phyloP scores from a whole-genome alignment of 2,888 invertebrate species.

The Lacanobia oleracea region DNA sequence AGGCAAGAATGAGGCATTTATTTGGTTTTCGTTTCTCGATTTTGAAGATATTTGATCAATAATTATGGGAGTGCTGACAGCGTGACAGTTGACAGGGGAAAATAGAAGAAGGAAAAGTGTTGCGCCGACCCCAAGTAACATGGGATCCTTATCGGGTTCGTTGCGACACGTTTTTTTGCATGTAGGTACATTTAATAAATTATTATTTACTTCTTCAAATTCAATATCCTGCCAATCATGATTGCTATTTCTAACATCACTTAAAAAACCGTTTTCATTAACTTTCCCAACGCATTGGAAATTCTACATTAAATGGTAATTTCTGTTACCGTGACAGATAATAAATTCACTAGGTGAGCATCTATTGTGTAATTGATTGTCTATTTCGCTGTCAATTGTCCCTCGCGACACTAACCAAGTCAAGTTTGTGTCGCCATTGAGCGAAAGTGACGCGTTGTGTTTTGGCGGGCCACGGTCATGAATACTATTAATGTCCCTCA shows the following conservation, averaged over 20 bases:
- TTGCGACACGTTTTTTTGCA: too few relatives aligned
- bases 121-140: background rate
- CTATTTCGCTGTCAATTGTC: slow-evolving; percentile 57
- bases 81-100: background rate
- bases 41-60: background rate
- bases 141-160: too few relatives aligned
- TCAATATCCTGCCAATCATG: background rate
- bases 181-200: too few relatives aligned
- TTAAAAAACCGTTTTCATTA: slow-evolving; percentile 11
- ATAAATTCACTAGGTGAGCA: slow-evolving; percentile 45
- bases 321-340: slow-evolving; percentile 19
- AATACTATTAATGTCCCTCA: slow-evolving; percentile 82
- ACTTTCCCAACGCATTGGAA: slow-evolving; percentile 42
- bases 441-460: slow-evolving; percentile 85
- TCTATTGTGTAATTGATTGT: slow-evolving; percentile 62
- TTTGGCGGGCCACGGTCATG: slow-evolving; percentile 78
- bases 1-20: background rate
- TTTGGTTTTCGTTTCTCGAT: background rate
- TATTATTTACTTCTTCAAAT: background rate
- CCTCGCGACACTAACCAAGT: slow-evolving; percentile 65
- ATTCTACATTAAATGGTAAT: slow-evolving; percentile 22
- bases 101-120: background rate
- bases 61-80: background rate
- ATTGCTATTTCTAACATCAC: background rate
- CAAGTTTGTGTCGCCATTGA: slow-evolving; percentile 76